These are phyloP conservation scores for Holothuria scabra DNA, from an alignment of 53 echinoderm and acorn worm species.

Conservation along the genomic window DNA sequence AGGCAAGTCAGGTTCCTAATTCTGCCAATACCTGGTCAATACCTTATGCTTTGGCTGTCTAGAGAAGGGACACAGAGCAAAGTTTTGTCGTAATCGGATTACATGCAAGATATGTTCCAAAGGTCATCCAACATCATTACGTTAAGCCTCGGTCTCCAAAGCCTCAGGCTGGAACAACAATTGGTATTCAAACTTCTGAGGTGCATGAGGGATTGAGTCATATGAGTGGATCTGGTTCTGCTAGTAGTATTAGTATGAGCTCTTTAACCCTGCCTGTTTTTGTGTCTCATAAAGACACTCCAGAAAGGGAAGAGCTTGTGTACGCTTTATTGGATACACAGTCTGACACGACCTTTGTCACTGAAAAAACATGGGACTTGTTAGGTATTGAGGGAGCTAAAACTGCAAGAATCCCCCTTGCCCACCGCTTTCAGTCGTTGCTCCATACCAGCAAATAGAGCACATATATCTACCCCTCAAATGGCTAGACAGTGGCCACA, in stretches of 20 bases:
- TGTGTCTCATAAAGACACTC: neutral
- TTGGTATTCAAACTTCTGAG: neutral
- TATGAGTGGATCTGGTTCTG: constrained; percentile 28
- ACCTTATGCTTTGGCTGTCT: constrained; percentile 2
- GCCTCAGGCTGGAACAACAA: too few species aligned
- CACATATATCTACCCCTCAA: constrained; percentile 3
- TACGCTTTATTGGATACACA: constrained; percentile 1
- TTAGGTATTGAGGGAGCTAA: neutral
- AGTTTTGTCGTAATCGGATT: neutral
- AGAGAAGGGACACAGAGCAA: neutral
- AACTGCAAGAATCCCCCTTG: neutral
- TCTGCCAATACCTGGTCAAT: neutral
- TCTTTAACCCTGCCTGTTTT: neutral
- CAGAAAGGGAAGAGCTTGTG: constrained; percentile 1
- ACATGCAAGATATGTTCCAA: neutral
- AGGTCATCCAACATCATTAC: neutral
- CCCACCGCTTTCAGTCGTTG: constrained; percentile 3
- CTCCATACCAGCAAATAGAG: constrained; percentile 14
- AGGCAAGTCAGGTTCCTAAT: too few species aligned
- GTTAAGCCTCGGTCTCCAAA: neutral
- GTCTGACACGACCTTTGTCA: constrained; percentile 16
- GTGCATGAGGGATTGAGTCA: too few species aligned
- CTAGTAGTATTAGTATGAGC: neutral
- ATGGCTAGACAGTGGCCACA: constrained; percentile 17
- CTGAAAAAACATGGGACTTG: constrained; percentile 2